Conservation (phyloP, 2,888 invertebrate genomes). For the Leucozona laternaria region DNA sequence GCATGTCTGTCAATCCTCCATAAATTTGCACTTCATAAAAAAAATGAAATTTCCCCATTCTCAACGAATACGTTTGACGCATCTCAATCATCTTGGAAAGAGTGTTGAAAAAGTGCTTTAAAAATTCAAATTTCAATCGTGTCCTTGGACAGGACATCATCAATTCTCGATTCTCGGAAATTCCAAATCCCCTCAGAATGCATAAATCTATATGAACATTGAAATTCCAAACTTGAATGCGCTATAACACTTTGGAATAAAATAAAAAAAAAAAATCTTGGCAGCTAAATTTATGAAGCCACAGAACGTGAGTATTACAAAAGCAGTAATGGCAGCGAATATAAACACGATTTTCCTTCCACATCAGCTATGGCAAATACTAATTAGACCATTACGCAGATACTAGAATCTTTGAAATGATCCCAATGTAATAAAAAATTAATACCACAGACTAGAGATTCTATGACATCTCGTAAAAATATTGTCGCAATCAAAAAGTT, state of each 20-base stretch:
- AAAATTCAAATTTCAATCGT: neutral
- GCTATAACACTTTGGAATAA: neutral
- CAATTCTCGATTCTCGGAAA: neutral
- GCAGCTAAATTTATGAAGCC: constrained; percentile 1
- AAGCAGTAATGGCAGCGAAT: neutral
- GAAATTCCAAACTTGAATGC: constrained; percentile 16
- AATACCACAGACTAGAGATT: neutral
- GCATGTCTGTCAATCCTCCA: constrained; percentile 48
- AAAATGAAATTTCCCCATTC: constrained; percentile 29
- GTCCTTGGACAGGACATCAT: neutral
- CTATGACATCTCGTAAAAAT: neutral
- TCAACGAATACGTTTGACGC: constrained; percentile 51
- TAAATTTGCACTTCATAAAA: constrained; percentile 72
- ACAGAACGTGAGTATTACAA: constrained; percentile 6
- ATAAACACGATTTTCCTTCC: neutral
- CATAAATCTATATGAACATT: neutral
- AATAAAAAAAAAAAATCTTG: neutral
- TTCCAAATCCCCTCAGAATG: neutral
- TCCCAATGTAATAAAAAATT: neutral
- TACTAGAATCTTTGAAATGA: neutral
- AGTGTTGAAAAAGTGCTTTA: neutral
- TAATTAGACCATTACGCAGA: neutral
- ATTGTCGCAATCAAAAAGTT: neutral
- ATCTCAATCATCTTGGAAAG: constrained; percentile 41
- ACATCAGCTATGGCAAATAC: constrained; percentile 12